Conservation (phyloP, 2,888 invertebrate species). For the Smittia aterrima region DNA sequence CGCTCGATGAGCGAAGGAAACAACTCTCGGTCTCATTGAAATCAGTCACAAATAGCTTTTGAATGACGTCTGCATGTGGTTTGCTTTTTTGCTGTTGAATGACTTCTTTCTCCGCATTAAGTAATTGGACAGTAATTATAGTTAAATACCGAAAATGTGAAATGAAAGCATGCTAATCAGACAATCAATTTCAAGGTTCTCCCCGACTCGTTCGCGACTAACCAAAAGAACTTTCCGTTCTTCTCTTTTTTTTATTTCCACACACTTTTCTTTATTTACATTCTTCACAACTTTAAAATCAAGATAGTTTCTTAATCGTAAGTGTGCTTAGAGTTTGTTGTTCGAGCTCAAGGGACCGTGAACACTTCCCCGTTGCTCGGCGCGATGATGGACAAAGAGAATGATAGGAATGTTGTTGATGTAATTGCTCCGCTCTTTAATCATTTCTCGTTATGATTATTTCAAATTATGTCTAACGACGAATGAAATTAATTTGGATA, state of each 20-base stretch:
- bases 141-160: conserved; percentile 14
- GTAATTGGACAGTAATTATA: conserved; percentile 22
- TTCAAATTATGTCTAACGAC: neutral
- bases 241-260: too few species aligned
- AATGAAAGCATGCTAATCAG: conserved; percentile 31
- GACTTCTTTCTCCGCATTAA: neutral
- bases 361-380: neutral
- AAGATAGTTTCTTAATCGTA: neutral
- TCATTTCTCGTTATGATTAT: neutral
- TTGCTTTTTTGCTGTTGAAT: neutral
- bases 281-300: neutral
- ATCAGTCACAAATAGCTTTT: neutral
- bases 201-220: neutral
- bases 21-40: neutral
- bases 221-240: neutral
- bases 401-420: conserved; percentile 23
- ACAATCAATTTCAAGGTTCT: conserved; percentile 11
- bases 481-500: neutral
- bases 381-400: conserved; percentile 13
- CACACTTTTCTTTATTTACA: neutral
- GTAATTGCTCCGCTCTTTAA: neutral
- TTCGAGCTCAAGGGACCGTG: conserved; percentile 29
- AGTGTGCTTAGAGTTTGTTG: conserved; percentile 28
- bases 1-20: neutral
- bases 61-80: neutral